Conservation (phyloP, 2,797 vertebrate species). For the Onychomys torridus region DNA sequence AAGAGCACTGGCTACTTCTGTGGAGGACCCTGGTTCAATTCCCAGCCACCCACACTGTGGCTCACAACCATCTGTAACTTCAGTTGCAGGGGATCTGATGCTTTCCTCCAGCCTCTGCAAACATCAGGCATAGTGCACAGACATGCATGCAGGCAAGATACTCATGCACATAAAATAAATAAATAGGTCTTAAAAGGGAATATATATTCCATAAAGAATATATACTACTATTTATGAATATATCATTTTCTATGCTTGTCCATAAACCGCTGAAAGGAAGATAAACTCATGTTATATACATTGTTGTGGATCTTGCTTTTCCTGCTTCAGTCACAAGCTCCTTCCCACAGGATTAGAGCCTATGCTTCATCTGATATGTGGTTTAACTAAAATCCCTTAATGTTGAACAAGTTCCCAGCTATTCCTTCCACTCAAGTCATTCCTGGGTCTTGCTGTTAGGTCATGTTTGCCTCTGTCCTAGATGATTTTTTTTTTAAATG, state of each 20-base stretch:
- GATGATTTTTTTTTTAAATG: background rate
- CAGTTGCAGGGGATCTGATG: background rate
- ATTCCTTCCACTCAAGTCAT: background rate
- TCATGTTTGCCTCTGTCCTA: background rate
- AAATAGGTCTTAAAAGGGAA: background rate
- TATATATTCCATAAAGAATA: background rate
- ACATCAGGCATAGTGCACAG: background rate
- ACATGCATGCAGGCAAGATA: background rate
- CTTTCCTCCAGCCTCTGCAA: background rate
- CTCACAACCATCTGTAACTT: background rate
- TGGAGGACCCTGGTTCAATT: background rate
- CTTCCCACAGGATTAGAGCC: background rate
- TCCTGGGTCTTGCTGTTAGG: constrained; percentile 44
- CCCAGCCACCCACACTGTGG: background rate
- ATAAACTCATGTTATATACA: background rate
- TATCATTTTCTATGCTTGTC: background rate
- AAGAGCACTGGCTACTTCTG: background rate
- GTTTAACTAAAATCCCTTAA: constrained; percentile 8
- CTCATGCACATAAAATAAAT: background rate
- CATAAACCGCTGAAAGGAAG: background rate
- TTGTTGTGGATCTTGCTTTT: background rate
- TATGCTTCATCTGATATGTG: background rate
- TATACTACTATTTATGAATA: background rate
- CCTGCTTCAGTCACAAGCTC: background rate
- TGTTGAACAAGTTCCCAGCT: background rate